Evolutionary conservation across 92 coral and sea anemone genomes (phyloP).

Genomic region (Phenganax subtilis): DNA sequence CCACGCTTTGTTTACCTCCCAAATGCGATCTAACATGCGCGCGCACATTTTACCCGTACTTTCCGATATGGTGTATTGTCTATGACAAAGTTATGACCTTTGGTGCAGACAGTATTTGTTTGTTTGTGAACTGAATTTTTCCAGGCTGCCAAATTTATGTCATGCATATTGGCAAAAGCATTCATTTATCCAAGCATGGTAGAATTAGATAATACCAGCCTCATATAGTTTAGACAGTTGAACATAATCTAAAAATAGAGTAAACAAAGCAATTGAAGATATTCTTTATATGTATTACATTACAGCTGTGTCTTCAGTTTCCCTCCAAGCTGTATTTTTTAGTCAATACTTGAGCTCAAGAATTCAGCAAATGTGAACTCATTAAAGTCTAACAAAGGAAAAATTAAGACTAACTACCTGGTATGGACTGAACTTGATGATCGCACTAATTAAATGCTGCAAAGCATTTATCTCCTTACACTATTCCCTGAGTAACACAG

Average conservation of each 20-base stretch:
- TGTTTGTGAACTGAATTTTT: background rate
- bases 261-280: conserved; percentile 10
- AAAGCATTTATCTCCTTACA: conserved; percentile 35
- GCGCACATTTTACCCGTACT: too few species aligned
- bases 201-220: conserved; percentile 34
- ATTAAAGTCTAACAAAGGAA: too few species aligned
- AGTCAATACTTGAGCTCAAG: too few species aligned
- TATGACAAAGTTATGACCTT: conserved; percentile 33
- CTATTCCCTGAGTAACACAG: conserved; percentile 34
- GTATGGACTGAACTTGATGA: conserved; percentile 17
- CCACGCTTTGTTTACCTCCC: background rate
- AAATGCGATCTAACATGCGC: too few species aligned
- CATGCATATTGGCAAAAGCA: conserved; percentile 30
- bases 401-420: too few species aligned
- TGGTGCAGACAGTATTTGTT: background rate
- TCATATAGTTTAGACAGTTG: conserved; percentile 27
- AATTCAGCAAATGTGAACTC: too few species aligned
- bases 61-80: background rate
- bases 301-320: too few species aligned
- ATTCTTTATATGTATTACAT: background rate
- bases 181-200: conserved; percentile 29
- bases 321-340: too few species aligned
- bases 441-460: conserved; percentile 30
- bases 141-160: conserved; percentile 14
- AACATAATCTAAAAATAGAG: background rate